Conservation (phyloP, 2,797 vertebrate genomes). For the Lateolabrax maculatus region DNA sequence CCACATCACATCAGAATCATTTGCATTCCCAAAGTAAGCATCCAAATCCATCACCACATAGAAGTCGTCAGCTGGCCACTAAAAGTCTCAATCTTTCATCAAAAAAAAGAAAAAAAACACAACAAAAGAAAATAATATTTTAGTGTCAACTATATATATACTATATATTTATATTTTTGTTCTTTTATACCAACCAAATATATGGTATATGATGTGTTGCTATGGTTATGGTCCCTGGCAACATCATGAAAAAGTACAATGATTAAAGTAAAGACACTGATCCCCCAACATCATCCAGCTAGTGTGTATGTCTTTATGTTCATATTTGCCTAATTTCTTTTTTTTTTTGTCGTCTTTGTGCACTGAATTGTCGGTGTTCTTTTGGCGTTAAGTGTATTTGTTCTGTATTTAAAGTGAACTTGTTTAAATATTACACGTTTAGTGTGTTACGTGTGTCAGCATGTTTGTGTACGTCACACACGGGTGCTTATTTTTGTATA, state of each 20-base stretch:
- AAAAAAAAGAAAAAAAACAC: constrained; percentile 6
- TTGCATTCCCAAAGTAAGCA: constrained; percentile 73
- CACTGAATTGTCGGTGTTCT: constrained; percentile 16
- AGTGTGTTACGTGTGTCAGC: background rate
- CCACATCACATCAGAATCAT: constrained; percentile 71
- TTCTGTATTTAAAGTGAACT: constrained; percentile 1
- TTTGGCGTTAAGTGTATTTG: constrained; percentile 33
- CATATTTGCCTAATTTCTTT: constrained; percentile 8
- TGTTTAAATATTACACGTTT: constrained; percentile 39
- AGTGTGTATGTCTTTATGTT: constrained; percentile 40
- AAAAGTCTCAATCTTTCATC: constrained; percentile 63
- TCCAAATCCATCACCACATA: constrained; percentile 73
- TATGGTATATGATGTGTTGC: constrained; percentile 69
- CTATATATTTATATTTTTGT: constrained; percentile 86
- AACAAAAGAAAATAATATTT: constrained; percentile 64
- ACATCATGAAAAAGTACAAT: constrained; percentile 78
- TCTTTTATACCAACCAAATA: constrained; percentile 74
- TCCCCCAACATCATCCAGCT: constrained; percentile 75
- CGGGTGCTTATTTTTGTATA: background rate
- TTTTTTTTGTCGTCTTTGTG: constrained; percentile 3
- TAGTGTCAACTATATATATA: constrained; percentile 83
- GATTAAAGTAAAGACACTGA: constrained; percentile 76
- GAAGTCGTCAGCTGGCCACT: constrained; percentile 58
- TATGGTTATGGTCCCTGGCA: constrained; percentile 73
- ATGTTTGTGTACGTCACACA: background rate